phyloP scores from a whole-genome alignment of 2,888 invertebrate species.

The Abrostola tripartita region DNA sequence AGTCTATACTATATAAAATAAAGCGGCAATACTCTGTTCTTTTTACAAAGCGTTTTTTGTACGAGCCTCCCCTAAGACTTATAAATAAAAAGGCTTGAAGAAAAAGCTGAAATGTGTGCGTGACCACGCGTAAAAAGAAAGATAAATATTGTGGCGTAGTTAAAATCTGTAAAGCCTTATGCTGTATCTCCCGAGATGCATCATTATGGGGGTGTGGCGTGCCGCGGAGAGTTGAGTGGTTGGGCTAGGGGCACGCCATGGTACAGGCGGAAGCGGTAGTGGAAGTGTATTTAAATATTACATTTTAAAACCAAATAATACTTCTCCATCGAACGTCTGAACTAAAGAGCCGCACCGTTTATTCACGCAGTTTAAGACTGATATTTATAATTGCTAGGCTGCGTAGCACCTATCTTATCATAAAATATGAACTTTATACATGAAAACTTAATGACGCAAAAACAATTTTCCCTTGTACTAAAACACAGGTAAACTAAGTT shows the following conservation, averaged over 20 bases:
- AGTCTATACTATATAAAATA: conserved; percentile 36
- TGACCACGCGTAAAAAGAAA: conserved; percentile 69
- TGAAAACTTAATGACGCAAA: conserved; percentile 10
- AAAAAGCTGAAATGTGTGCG: conserved; percentile 63
- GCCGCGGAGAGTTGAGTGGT: conserved; percentile 69
- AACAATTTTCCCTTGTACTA: conserved; percentile 18
- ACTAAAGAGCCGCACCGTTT: neutral
- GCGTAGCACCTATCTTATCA: neutral
- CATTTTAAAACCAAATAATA: too few relatives aligned
- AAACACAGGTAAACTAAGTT: conserved; percentile 30
- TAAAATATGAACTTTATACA: conserved; percentile 9
- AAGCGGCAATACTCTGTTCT: conserved; percentile 45
- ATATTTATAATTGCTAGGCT: neutral
- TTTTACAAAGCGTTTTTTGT: conserved; percentile 53
- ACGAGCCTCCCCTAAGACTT: conserved; percentile 52
- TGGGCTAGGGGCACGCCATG: conserved; percentile 39
- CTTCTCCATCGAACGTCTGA: too few relatives aligned
- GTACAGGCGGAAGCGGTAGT: conserved; percentile 42
- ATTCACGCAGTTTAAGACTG: neutral
- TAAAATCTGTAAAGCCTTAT: conserved; percentile 76
- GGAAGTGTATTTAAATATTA: conserved; percentile 8
- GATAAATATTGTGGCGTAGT: conserved; percentile 70
- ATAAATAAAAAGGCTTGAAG: conserved; percentile 57
- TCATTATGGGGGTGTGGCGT: conserved; percentile 81
- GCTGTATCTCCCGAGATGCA: conserved; percentile 83